Percentiles rank a stretch among this genome's conserved stretches.
Evolutionary conservation across 2,888 invertebrate species (phyloP).

Genomic region (Heliconius cydno): DNA sequence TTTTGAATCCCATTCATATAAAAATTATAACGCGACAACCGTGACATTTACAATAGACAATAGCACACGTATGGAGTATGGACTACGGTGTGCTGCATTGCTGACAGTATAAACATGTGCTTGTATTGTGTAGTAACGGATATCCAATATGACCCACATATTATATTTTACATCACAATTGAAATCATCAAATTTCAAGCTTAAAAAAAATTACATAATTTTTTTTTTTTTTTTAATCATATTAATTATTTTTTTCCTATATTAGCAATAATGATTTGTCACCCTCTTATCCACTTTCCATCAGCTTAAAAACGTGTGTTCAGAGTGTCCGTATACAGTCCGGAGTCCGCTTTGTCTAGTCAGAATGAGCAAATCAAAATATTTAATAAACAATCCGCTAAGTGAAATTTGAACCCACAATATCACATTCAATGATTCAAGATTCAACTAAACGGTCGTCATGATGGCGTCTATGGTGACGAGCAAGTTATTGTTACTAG

Average conservation of each 20-base stretch:
- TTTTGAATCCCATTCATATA: conserved; percentile 34
- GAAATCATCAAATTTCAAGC: conserved; percentile 30
- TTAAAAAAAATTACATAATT: neutral
- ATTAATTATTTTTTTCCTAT: neutral
- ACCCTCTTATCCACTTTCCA: neutral
- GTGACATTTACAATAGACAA: conserved; percentile 46
- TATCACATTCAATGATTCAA: neutral
- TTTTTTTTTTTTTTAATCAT: too few relatives aligned
- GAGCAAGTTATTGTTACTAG: neutral
- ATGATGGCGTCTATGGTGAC: conserved; percentile 25
- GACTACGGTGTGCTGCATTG: conserved; percentile 2
- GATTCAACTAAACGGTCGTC: too few relatives aligned
- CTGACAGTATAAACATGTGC: conserved; percentile 24
- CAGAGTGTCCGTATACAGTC: neutral
- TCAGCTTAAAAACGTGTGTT: neutral
- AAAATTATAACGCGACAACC: conserved; percentile 36
- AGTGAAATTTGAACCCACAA: neutral
- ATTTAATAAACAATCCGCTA: neutral
- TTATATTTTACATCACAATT: conserved; percentile 45
- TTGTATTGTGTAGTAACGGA: conserved; percentile 24
- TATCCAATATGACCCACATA: conserved; percentile 49
- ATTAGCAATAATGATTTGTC: neutral
- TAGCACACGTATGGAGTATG: conserved; percentile 9
- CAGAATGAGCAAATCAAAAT: neutral
- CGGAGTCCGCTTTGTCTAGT: neutral